Base-by-base conservation (phyloP, 1,140 invertebrate genomes). In the Nomia melanderi region DNA sequence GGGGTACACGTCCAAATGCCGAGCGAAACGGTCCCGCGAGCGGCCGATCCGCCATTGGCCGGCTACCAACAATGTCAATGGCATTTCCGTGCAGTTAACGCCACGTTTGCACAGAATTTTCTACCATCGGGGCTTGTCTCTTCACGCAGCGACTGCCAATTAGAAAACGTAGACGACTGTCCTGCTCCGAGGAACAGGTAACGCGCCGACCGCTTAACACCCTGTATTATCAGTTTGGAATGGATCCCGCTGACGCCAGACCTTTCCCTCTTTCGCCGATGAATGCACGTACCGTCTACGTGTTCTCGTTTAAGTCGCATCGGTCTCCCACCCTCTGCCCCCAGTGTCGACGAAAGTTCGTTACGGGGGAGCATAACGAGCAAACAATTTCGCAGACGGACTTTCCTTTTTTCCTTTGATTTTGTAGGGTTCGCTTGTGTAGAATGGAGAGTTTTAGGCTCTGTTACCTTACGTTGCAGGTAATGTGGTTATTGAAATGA, bases 1-100 rank as follows among this genome's bases (percentile, higher is more conserved):
- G 11, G 20, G 31, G n/a, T 17, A 41, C 17, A n/a, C 25, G 47
- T 17, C 27, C 41, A 17, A 53, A 31, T 64, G 23, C 31, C 71
- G 54, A 47, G 29, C 39, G n/a, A 65, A 54, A 66, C 44, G 31
- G n/a, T 29, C 14, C 36, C 20, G 47, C 25, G 44, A 36, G 20
- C n/a, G 31, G 27, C 20, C 27, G 62, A 41, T 62, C 36, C 50
- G 71, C 29, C 23, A 50, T 75, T 87, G 85, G 86, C 83, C 74
- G 39, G 4, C 11, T 57, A 84, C 85, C 86, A 87, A 84, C 83
- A 76, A 86, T 81, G 86, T 87, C 85, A 81, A 82, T 84, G 85
- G 78, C 85, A 84, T 84, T 83, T 83, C 78, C 83, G 66, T 29
- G 79, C 59, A 60, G 63, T 56, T 77, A 67, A 41, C 62, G 59